A percentile compares a stretch with the other conserved stretches of the same genome.
Conservation (phyloP, 2,888 invertebrate species). For the Acleris emargana region DNA sequence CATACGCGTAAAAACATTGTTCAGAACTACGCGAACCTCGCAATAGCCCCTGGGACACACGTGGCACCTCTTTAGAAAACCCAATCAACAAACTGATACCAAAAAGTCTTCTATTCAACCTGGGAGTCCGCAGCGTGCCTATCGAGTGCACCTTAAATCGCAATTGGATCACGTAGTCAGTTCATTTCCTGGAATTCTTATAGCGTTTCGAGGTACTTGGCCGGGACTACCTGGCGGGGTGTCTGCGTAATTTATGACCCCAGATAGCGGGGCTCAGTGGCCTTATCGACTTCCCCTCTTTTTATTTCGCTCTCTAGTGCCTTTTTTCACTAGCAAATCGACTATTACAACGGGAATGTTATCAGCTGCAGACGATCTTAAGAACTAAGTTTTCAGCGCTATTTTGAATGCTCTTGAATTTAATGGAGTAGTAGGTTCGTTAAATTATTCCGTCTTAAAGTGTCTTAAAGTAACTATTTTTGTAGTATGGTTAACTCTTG, state of each 20-base stretch:
- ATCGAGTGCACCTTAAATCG: conserved; percentile 76
- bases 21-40: background rate
- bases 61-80: background rate
- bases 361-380: conserved; percentile 67
- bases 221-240: conserved; percentile 76
- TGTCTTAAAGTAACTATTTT: no score
- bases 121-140: conserved; percentile 24
- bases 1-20: conserved; percentile 48
- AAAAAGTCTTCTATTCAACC: conserved; percentile 10
- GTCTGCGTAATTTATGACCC: conserved; percentile 80
- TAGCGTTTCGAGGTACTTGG: conserved; percentile 64
- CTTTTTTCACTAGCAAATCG: conserved; percentile 77
- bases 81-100: background rate
- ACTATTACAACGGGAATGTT: conserved; percentile 62
- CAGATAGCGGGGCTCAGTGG: conserved; percentile 80
- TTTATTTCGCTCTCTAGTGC: conserved; percentile 69
- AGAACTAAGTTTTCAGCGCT: conserved; percentile 51
- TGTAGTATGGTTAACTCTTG: no score
- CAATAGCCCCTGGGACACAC: background rate
- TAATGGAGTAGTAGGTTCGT: conserved; percentile 11
- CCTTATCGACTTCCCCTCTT: conserved; percentile 79
- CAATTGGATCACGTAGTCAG: conserved; percentile 83
- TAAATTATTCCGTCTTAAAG: background rate
- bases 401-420: conserved; percentile 28
- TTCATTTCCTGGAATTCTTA: conserved; percentile 77